Evolutionary conservation across 2,113 vertebrate genomes (phyloP), one percentile per base, ranked within the genome.

Genomic region (Rhynchomys soricoides): DNA sequence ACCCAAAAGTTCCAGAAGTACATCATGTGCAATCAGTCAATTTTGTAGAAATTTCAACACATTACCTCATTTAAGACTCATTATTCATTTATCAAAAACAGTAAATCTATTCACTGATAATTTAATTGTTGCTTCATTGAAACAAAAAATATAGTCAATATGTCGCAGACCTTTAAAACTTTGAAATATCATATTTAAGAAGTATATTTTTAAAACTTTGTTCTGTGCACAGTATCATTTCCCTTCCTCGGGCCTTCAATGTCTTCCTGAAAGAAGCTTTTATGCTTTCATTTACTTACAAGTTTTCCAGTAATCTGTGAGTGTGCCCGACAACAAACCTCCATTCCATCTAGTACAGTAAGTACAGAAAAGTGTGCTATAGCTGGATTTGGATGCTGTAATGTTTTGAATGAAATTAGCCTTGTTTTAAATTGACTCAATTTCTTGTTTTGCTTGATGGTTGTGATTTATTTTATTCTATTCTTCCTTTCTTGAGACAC

Each of bases 381-480:
- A 90, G 21, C 22, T 93, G 57, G 9, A 43, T 78, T 40, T 77
- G 3, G 34, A 71, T 48, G 43, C 45, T 73, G 17, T 79, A 64
- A 43, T 64, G 16, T 86, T 92, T 95, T 50, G 89, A 91, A 95
- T 93, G 21, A 50, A 66, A 81, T 89, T 90, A 64, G 24, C 8
- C 29, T 96, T 86, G n/a, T 87, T 95, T 96, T 89, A 86, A 90
- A 74, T 45, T 90, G 43, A 11, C n/a, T 48, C 86, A 59, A 2
- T 31, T 94, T 94, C 81, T 52, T 66, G 37, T 17, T 59, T 90
- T 79, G 29, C 40, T 70, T 82, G 50, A 26, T 55, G 24, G 13
- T 59, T 62, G 57, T 62, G 81, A 31, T 62, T 62, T 83, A 17
- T 66, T 59, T 85, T 85, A 19, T 66, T 66, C 59, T 43, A 64